Evolutionary conservation across 2,113 vertebrate species (phyloP), one percentile per base, ranked within the genome.

Genomic region (Coptodon rendalli): DNA sequence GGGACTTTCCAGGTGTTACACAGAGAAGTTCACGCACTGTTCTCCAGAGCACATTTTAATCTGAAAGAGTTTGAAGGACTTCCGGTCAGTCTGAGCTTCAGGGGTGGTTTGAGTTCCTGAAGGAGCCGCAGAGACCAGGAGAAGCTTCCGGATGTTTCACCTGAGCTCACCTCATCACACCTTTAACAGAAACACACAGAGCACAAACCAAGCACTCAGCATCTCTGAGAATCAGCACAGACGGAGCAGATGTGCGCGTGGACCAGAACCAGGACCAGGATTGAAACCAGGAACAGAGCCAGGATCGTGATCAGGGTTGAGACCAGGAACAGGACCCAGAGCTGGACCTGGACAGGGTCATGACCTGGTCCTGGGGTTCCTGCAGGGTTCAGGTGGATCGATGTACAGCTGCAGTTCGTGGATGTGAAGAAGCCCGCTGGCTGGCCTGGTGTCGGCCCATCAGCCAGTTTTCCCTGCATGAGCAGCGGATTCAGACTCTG

Each of bases 391-490:
- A 13, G 63, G 19, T 0, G 19, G 19, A 68, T n/a, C 11, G 6
- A 22, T 40, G n/a, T 22, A 36, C 10, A 66, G 34, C 34, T 68
- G 3, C 63, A 68, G 63, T 68, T 8, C 3, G 16, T 68, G 36
- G 19, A 38, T n/a, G 36, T 68, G 34, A 22, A 40, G 63, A 40
- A 5, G 36, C 19, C 61, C 2, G 19, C 36, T 40, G 63, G 2
- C n/a, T 68, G 36, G 36, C 11, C 63, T 68, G 19, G n/a, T 22
- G 36, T 24, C n/a, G n/a, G 57, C 57, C 12, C 36, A 24, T 0
- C 63, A 40, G n/a, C 19, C 36, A 1, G 36, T 40, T 68, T 22
- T 14, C n/a, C 6, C 36, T 24, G 9, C 36, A 2, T 2, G 0
- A 22, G 36, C 19, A 40, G 63, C 3, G 2, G 34, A 22, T 22